phyloP scores from a whole-genome alignment of 2,797 vertebrate species.

The Platyrinchus mystaceus region DNA sequence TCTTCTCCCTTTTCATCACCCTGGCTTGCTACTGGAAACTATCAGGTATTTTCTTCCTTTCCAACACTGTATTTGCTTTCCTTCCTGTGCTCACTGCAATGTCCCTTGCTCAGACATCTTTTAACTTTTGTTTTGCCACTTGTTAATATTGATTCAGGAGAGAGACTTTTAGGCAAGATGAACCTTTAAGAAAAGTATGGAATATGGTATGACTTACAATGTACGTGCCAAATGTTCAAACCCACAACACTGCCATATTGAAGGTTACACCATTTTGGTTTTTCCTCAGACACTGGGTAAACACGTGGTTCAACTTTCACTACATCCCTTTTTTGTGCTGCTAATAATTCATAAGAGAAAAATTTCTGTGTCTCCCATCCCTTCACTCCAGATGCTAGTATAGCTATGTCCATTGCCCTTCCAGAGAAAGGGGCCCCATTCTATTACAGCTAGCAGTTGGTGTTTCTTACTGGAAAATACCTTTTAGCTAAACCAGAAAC shows the following conservation, averaged over 20 bases:
- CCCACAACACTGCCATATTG: background rate
- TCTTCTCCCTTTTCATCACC: background rate
- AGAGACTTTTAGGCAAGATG: background rate
- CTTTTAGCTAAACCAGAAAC: conserved; percentile 9
- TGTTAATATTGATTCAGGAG: background rate
- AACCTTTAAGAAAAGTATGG: background rate
- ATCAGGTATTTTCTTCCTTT: conserved; percentile 23
- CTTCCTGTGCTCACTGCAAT: background rate
- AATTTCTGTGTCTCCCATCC: background rate
- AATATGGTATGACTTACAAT: background rate
- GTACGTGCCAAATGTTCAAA: background rate
- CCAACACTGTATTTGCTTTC: background rate
- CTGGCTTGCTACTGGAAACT: background rate
- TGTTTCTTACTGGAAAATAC: conserved; percentile 4
- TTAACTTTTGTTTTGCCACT: background rate
- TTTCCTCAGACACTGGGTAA: background rate
- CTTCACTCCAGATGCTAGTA: background rate
- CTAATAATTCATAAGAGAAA: background rate
- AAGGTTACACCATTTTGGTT: background rate
- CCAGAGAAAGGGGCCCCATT: background rate
- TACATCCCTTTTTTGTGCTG: background rate
- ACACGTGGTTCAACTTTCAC: background rate
- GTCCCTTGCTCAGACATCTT: background rate
- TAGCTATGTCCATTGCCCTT: background rate
- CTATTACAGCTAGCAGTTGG: background rate